These are phyloP conservation scores for Tinamus guttatus DNA, from an alignment of 2,113 vertebrate species.

Conservation along the genomic window DNA sequence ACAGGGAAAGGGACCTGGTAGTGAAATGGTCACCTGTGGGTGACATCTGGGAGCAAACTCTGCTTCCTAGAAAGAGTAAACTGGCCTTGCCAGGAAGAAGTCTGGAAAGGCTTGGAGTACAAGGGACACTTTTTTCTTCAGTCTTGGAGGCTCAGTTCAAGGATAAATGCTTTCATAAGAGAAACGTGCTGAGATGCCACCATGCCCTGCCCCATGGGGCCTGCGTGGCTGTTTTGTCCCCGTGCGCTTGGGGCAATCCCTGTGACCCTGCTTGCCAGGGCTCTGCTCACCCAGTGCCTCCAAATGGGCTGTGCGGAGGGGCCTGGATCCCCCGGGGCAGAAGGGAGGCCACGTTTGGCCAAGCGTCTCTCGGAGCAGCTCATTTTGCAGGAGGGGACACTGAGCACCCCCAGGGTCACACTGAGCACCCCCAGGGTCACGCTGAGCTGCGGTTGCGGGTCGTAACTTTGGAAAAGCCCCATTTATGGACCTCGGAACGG, in stretches of 20 bases:
- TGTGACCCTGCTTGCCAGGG: neutral
- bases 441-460: neutral
- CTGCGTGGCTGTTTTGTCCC: constrained; percentile 48
- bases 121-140: neutral
- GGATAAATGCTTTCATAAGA: neutral
- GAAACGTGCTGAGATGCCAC: neutral
- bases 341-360: neutral
- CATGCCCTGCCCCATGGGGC: neutral
- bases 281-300: neutral
- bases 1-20: neutral
- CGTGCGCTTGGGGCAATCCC: neutral
- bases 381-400: fast-evolving
- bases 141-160: neutral
- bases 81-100: neutral
- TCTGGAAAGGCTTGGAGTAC: neutral
- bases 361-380: neutral
- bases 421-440: neutral
- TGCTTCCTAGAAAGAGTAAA: neutral
- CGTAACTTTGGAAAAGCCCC: neutral
- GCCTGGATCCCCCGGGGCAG: fast-evolving
- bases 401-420: fast-evolving
- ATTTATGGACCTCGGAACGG: neutral
- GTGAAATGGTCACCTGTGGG: neutral
- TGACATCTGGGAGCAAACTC: neutral
- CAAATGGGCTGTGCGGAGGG: fast-evolving